Conservation (phyloP, 1,140 invertebrate species). For the Leptinotarsa defecta region DNA sequence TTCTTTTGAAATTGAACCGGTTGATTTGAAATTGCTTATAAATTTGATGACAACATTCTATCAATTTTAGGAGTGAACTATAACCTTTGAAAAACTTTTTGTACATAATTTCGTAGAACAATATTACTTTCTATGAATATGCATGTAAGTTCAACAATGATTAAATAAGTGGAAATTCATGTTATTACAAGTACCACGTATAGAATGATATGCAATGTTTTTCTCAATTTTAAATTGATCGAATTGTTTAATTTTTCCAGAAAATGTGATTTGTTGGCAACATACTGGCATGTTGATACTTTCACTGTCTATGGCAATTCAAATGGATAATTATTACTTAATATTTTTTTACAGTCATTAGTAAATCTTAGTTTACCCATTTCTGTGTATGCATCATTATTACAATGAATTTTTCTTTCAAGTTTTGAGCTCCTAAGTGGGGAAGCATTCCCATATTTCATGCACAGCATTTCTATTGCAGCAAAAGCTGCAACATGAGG, state of each 20-base stretch:
- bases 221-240: not conserved
- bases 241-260: not conserved
- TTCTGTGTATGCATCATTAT: too few relatives aligned
- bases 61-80: not conserved
- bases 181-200: not conserved
- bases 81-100: not conserved
- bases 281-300: not conserved
- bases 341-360: too few relatives aligned
- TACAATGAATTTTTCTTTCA: too few relatives aligned
- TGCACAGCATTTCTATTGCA: too few relatives aligned
- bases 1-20: not conserved
- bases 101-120: not conserved
- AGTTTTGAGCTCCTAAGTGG: too few relatives aligned
- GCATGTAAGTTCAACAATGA: not conserved
- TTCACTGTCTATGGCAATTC: slow-evolving; percentile 15
- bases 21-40: not conserved
- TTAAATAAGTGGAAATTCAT: not conserved
- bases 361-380: too few relatives aligned
- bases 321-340: not conserved
- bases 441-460: too few relatives aligned
- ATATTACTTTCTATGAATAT: not conserved
- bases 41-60: not conserved
- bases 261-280: not conserved
- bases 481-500: not conserved
- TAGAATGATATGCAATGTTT: not conserved